Evolutionary conservation across 2,113 vertebrate genomes (phyloP).

Genomic region (Corynorhinus townsendii): DNA sequence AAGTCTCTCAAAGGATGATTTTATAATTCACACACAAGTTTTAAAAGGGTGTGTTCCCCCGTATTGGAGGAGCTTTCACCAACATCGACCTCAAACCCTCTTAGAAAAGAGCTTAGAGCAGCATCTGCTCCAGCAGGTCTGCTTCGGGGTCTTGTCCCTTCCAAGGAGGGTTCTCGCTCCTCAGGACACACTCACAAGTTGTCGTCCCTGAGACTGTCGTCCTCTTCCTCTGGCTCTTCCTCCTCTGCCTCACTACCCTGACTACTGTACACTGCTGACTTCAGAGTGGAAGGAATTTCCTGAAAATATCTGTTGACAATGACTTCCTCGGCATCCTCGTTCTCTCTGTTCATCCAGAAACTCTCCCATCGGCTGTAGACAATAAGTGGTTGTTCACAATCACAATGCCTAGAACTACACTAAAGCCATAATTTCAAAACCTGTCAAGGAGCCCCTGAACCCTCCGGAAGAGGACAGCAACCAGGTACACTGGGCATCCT

Average conservation of each 20-base stretch:
- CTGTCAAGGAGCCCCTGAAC: conserved; percentile 36
- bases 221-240: conserved; percentile 68
- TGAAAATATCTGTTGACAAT: conserved; percentile 69
- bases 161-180: not conserved
- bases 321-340: conserved; percentile 71
- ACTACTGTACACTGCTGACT: conserved; percentile 72
- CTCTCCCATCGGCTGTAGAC: conserved; percentile 74
- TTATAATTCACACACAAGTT: not conserved
- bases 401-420: conserved; percentile 45
- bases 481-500: conserved; percentile 48
- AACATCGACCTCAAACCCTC: not conserved
- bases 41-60: not conserved
- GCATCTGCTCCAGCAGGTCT: not conserved
- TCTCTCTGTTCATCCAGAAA: conserved; percentile 73
- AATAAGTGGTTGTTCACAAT: conserved; percentile 72
- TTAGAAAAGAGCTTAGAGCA: not conserved
- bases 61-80: not conserved
- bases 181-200: conserved; percentile 71
- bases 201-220: conserved; percentile 63
- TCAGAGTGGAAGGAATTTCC: conserved; percentile 66
- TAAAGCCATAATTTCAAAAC: conserved; percentile 54
- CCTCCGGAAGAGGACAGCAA: conserved; percentile 14
- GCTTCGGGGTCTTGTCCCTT: not conserved
- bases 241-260: conserved; percentile 75
- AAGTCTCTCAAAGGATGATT: not conserved